Base-by-base conservation (phyloP, 2,113 vertebrate genomes). In the Chamaetylas fuelleborni region DNA sequence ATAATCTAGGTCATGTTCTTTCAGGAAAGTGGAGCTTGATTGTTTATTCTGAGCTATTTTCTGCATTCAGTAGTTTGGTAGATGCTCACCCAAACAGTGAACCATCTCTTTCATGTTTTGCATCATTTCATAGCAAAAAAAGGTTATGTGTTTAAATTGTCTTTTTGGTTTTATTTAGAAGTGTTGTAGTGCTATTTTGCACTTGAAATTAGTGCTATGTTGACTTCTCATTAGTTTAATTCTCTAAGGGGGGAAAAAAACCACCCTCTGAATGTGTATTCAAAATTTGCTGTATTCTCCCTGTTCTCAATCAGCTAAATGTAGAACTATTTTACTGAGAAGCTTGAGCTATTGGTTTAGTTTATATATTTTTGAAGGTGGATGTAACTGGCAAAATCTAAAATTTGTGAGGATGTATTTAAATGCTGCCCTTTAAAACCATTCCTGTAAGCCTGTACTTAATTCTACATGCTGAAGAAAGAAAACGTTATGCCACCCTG, bases 401-500 rank as follows among this genome's bases (percentile, higher is more conserved):
- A 95, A 96, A 97, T 94, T 96, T 96, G 81, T 86, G 94, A 95
- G 86, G 60, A 60, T 95, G 43, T 88, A 83, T 97, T 97, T 96
- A 90, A 96, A 82, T 94, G 82, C 57, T 77, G 86, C 84, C 54
- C 80, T 97, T 96, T 96, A 96, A 95, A 96, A 78, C 88, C 91
- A 81, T 87, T 97, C 33, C 91, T 97, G 74, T 96, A 91, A 97
- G 86, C 93, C 96, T 97, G 8, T 65, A 90, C 64, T 94, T 98
- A 98, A 97, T 97, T 95, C 94, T 88, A 36, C 78, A 45, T 86
- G 89, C 93, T 23, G 65, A 88, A 84, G 95, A 95, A 96, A 82
- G 96, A 94, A 97, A 97, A 97, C 22, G 73, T 98, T 98, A 96
- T 97, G 94, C 95, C 96, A 98, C 97, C 97, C 97, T 96, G 96